phyloP scores from a whole-genome alignment of 1,140 invertebrate species.

The silkworm (Bombyx mori) region DNA sequence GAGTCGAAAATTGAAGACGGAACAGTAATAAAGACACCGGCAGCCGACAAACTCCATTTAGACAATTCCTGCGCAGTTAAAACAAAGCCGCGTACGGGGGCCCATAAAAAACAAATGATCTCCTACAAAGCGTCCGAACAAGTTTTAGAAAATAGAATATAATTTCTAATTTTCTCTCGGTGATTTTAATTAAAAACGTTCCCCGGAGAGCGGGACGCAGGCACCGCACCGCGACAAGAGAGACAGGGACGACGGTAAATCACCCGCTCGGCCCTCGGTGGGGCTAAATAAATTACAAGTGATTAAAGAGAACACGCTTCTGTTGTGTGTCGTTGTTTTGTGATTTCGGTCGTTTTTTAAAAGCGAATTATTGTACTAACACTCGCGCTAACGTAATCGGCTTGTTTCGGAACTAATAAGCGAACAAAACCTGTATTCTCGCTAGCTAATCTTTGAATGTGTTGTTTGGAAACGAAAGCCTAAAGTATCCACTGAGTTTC shows the following conservation, averaged over 20 bases:
- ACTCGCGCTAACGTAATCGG: too few species aligned
- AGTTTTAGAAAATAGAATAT: slow-evolving; percentile 71
- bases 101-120: slow-evolving; percentile 70
- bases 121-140: slow-evolving; percentile 65
- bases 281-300: slow-evolving; percentile 70
- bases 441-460: too few species aligned
- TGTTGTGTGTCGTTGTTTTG: slow-evolving; percentile 20
- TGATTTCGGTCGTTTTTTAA: not conserved
- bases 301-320: slow-evolving; percentile 65
- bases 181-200: slow-evolving; percentile 71
- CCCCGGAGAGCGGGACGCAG: slow-evolving; percentile 48
- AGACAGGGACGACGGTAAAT: slow-evolving; percentile 60
- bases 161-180: slow-evolving; percentile 70
- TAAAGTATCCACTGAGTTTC: too few species aligned
- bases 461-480: too few species aligned
- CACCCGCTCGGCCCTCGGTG: slow-evolving; percentile 48
- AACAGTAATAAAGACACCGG: slow-evolving; percentile 47
- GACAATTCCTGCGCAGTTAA: slow-evolving; percentile 60
- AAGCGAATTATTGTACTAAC: too few species aligned
- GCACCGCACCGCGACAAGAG: slow-evolving; percentile 28
- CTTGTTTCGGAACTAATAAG: too few species aligned
- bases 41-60: slow-evolving; percentile 50
- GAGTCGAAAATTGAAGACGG: slow-evolving; percentile 51
- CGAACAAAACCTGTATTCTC: too few species aligned
- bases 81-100: slow-evolving; percentile 58